Evolutionary conservation across 1,140 invertebrate genomes (phyloP).

Genomic region (Dolichoris vasculosae): DNA sequence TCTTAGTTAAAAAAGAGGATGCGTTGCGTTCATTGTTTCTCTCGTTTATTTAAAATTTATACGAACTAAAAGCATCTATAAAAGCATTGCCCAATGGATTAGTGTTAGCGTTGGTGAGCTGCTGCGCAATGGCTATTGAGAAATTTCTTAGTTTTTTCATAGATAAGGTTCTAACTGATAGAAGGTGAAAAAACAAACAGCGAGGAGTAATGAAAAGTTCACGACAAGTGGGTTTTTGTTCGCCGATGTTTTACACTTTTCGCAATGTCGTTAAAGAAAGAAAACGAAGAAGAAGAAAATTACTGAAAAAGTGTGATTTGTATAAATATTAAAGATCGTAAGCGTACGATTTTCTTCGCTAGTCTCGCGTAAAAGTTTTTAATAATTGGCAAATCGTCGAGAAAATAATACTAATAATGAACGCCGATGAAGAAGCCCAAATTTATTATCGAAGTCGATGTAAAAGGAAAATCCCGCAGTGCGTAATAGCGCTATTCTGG

Average conservation of each 20-base stretch:
- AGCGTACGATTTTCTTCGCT: no score
- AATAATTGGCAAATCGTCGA: no score
- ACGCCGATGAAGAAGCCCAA: no score
- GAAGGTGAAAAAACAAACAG: neutral
- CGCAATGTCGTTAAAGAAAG: neutral
- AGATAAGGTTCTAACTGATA: slow-evolving; percentile 16
- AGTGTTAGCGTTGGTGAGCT: neutral
- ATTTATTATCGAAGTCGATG: neutral
- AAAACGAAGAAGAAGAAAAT: neutral
- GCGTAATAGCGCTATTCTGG: neutral
- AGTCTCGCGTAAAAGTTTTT: no score
- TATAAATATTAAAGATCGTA: no score
- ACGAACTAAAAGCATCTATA: neutral
- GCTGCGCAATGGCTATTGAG: slow-evolving; percentile 17
- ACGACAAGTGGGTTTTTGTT: neutral
- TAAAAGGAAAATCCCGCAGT: neutral
- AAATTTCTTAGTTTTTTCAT: slow-evolving; percentile 27
- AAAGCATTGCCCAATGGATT: slow-evolving; percentile 4
- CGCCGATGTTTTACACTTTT: slow-evolving; percentile 14
- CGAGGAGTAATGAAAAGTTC: slow-evolving; percentile 30
- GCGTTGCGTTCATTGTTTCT: neutral
- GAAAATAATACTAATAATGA: no score
- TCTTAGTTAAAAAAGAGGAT: neutral
- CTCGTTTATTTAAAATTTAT: neutral
- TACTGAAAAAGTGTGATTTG: neutral